These are phyloP conservation scores for Carposina sasakii DNA, from an alignment of 1,140 invertebrate species.

Conservation along the genomic window DNA sequence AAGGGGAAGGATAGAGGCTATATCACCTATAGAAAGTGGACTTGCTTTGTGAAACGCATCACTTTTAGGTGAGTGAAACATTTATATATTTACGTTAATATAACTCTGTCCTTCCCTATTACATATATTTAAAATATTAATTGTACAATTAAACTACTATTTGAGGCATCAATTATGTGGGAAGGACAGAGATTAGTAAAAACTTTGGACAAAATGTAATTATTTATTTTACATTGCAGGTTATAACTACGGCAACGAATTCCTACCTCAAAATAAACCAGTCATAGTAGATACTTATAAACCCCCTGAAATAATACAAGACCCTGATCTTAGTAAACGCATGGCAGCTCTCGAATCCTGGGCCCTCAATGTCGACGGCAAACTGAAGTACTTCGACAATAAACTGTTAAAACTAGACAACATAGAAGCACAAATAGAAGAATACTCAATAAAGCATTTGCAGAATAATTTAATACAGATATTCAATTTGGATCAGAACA, in stretches of 20 bases:
- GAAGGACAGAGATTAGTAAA: slow-evolving; percentile 70
- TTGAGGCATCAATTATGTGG: slow-evolving; percentile 38
- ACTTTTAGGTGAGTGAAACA: slow-evolving; percentile 65
- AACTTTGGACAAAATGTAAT: slow-evolving; percentile 19
- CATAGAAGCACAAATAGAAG: slow-evolving; percentile 50
- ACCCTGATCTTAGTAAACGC: slow-evolving; percentile 43
- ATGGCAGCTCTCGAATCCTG: slow-evolving; percentile 57
- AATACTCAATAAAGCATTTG: slow-evolving; percentile 53
- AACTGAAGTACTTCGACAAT: slow-evolving; percentile 44
- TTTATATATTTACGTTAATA: slow-evolving; percentile 35
- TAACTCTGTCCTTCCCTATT: slow-evolving; percentile 66
- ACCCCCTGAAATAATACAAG: slow-evolving; percentile 44
- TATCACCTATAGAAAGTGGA: slow-evolving; percentile 67
- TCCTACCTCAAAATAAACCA: slow-evolving; percentile 28
- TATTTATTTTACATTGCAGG: slow-evolving; percentile 35
- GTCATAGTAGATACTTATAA: slow-evolving; percentile 38
- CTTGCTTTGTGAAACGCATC: slow-evolving; percentile 45
- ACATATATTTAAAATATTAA: slow-evolving; percentile 12
- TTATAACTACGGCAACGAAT: slow-evolving; percentile 44
- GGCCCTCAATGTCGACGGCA: slow-evolving; percentile 50
- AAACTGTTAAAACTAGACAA: slow-evolving; percentile 55
- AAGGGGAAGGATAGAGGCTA: slow-evolving; percentile 64
- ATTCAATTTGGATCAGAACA: slow-evolving; percentile 41
- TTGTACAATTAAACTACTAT: neutral
- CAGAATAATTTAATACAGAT: slow-evolving; percentile 57